Evolutionary conservation across 2,797 vertebrate genomes (phyloP).

Genomic region (Malacoctenus gilli): DNA sequence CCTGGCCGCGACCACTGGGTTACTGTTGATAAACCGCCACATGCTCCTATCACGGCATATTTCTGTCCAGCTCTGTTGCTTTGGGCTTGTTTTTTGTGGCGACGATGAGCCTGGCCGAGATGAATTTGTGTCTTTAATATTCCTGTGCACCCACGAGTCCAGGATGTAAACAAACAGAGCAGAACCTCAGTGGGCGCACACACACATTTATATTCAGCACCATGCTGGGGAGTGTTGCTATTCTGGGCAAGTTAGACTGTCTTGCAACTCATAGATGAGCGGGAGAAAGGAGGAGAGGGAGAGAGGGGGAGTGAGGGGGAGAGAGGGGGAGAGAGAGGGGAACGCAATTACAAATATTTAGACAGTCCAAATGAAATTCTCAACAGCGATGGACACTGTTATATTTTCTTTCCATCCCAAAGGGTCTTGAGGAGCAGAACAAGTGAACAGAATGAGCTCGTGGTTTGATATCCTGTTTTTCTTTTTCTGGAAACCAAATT

Average conservation of each 20-base stretch:
- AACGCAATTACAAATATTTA: conserved; percentile 27
- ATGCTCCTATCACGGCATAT: background rate
- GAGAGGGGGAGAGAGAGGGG: background rate
- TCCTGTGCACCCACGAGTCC: conserved; percentile 13
- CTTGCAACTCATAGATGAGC: conserved; percentile 15
- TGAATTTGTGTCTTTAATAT: conserved; percentile 21
- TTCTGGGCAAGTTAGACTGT: conserved; percentile 32
- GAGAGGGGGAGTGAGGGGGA: conserved; percentile 16
- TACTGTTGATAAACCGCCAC: background rate
- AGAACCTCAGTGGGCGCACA: conserved; percentile 24
- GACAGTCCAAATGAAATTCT: conserved; percentile 12
- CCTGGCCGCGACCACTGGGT: no score
- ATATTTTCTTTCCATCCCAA: conserved; percentile 8
- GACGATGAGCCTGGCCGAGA: background rate
- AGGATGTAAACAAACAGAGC: conserved; percentile 36
- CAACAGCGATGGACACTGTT: conserved; percentile 1
- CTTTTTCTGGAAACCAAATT: conserved; percentile 15
- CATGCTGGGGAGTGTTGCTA: conserved; percentile 12
- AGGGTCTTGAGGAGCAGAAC: conserved; percentile 3
- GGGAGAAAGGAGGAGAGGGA: background rate
- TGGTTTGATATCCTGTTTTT: conserved; percentile 11
- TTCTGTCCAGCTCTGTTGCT: background rate
- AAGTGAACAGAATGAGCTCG: background rate
- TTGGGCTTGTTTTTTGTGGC: conserved; percentile 9
- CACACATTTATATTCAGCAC: conserved; percentile 44